These are phyloP conservation scores for Ibidorhyncha struthersii DNA, from an alignment of 2,113 vertebrate genomes.

Conservation along the genomic window DNA sequence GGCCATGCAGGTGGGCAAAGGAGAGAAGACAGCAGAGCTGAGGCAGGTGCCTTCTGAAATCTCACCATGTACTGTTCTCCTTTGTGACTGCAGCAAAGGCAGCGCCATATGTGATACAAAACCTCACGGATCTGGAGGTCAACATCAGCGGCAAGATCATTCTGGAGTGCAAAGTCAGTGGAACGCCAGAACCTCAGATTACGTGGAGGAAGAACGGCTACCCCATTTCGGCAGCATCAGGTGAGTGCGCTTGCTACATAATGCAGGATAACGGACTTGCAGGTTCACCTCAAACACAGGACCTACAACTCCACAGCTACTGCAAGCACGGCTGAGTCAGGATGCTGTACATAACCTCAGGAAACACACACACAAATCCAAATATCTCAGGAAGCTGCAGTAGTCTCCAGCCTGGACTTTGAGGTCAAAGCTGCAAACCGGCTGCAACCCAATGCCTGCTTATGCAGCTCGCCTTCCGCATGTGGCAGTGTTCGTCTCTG, in stretches of 20 bases:
- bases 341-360: rapidly evolving
- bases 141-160: constrained; percentile 88
- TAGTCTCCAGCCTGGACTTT: background rate
- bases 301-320: background rate
- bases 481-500: background rate
- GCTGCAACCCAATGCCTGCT: background rate
- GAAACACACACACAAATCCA: background rate
- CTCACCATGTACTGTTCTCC: background rate
- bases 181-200: constrained; percentile 79
- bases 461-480: background rate
- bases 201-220: constrained; percentile 84
- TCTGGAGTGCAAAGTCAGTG: constrained; percentile 79
- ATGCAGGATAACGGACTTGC: rapidly evolving
- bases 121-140: constrained; percentile 84
- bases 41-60: background rate
- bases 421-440: background rate
- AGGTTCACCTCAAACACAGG: no score
- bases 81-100: constrained; percentile 70
- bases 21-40: background rate
- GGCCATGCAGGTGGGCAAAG: background rate
- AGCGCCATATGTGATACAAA: constrained; percentile 79
- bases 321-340: background rate
- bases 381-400: background rate
- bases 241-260: constrained; percentile 25
- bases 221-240: constrained; percentile 79